These are phyloP conservation scores for Sinocyclocheilus rhinocerous DNA, from an alignment of 2,113 vertebrate species.

Conservation along the genomic window DNA sequence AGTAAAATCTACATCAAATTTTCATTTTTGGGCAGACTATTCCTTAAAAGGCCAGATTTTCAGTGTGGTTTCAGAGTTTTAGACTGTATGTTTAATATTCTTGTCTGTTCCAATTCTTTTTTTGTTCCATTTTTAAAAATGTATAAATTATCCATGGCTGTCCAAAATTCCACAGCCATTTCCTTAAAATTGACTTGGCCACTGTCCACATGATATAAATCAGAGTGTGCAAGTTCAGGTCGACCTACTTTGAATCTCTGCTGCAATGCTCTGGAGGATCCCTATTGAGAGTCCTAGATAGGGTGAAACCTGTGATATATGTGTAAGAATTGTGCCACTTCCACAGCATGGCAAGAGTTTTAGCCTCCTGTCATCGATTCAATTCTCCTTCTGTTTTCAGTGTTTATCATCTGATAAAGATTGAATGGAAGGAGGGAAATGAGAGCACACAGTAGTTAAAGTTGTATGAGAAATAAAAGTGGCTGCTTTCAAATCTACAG, in stretches of 20 bases:
- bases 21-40: not conserved
- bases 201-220: conserved; percentile 21
- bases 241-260: conserved; percentile 32
- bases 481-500: not conserved
- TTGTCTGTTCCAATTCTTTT: not conserved
- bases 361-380: not conserved
- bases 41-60: not conserved
- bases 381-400: conserved; percentile 2
- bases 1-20: not conserved
- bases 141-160: not conserved
- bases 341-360: not conserved
- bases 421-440: conserved; percentile 36
- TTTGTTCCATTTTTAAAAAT: not conserved
- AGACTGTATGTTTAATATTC: not conserved
- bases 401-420: conserved; percentile 42
- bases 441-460: not conserved
- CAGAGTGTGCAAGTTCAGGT: conserved; percentile 21
- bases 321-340: conserved; percentile 17
- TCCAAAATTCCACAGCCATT: conserved; percentile 16
- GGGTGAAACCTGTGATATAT: conserved; percentile 16
- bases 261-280: not conserved
- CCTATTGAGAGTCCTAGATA: not conserved
- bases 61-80: not conserved
- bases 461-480: conserved; percentile 2
- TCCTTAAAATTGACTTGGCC: not conserved